A percentile compares a stretch with the other conserved stretches of the same genome.
Evolutionary conservation across 2,888 invertebrate genomes (phyloP).

Genomic region (Stenodera caucasica): DNA sequence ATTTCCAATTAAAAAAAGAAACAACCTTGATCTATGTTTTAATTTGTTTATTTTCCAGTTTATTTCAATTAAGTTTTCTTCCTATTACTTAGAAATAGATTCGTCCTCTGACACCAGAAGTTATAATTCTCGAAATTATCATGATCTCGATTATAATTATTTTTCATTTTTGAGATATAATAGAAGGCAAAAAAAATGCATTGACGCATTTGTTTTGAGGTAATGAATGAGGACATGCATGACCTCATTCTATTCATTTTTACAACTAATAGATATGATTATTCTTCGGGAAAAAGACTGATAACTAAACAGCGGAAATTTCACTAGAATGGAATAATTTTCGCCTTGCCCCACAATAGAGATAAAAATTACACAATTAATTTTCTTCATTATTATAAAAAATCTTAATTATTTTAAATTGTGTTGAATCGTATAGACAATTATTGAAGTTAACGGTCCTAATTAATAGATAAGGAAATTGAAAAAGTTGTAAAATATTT

Average conservation of each 20-base stretch:
- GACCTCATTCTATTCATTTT: conserved; percentile 2
- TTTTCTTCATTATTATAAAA: background rate
- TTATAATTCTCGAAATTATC: background rate
- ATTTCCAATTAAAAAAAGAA: background rate
- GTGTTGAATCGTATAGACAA: no score
- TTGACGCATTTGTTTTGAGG: background rate
- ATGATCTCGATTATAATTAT: background rate
- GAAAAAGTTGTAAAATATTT: conserved; percentile 10
- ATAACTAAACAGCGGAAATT: background rate
- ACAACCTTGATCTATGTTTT: background rate
- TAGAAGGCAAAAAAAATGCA: background rate
- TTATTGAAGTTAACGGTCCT: conserved; percentile 5
- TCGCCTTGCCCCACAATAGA: background rate
- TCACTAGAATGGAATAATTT: background rate
- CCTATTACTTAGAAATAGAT: background rate
- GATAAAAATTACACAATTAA: background rate
- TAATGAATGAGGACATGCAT: conserved; percentile 5
- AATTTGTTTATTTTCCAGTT: background rate
- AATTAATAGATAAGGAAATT: conserved; percentile 5
- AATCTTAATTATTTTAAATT: no score
- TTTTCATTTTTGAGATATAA: background rate
- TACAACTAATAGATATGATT: background rate
- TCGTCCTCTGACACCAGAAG: background rate
- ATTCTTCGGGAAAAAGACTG: background rate
- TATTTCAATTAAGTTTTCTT: no score